A percentile compares a stretch with the other conserved stretches of the same genome.
These are phyloP conservation scores for Aphelinus atriplicis DNA, from an alignment of 1,140 invertebrate genomes.

Conservation along the genomic window DNA sequence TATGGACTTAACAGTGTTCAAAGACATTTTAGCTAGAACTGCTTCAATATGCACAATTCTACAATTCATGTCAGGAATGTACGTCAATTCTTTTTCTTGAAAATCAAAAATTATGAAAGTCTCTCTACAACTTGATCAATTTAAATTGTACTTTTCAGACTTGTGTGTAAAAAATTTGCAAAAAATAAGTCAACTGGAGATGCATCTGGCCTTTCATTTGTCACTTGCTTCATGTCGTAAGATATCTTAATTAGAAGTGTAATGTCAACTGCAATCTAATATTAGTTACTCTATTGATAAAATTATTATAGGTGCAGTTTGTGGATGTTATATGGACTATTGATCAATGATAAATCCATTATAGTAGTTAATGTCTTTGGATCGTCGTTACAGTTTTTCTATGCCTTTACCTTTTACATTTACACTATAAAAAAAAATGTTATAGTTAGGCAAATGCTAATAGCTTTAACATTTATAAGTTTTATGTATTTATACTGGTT, in stretches of 20 bases:
- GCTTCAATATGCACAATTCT: constrained; percentile 75
- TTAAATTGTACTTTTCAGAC: constrained; percentile 59
- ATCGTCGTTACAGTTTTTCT: constrained; percentile 71
- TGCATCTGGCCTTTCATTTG: constrained; percentile 77
- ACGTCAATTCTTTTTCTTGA: constrained; percentile 56
- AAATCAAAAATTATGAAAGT: constrained; percentile 14
- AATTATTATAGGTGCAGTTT: constrained; percentile 68
- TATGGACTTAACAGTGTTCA: constrained; percentile 48
- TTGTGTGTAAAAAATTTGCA: constrained; percentile 76
- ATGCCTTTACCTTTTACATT: constrained; percentile 71
- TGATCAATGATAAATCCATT: constrained; percentile 73
- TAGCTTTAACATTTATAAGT: constrained; percentile 56
- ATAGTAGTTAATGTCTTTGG: constrained; percentile 77
- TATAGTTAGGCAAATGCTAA: constrained; percentile 64
- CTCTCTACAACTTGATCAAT: not conserved
- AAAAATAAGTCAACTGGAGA: constrained; percentile 75
- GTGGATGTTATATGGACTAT: constrained; percentile 76
- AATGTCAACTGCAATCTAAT: no score
- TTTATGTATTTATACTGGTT: constrained; percentile 63
- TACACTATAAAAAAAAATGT: constrained; percentile 72
- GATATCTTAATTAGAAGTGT: constrained; percentile 48
- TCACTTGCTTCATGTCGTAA: constrained; percentile 81
- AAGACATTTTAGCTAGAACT: constrained; percentile 67
- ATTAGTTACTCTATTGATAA: not conserved
- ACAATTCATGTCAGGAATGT: constrained; percentile 77